These are phyloP conservation scores for Hipposideros armiger DNA, from an alignment of 2,113 vertebrate genomes.

Conservation along the genomic window DNA sequence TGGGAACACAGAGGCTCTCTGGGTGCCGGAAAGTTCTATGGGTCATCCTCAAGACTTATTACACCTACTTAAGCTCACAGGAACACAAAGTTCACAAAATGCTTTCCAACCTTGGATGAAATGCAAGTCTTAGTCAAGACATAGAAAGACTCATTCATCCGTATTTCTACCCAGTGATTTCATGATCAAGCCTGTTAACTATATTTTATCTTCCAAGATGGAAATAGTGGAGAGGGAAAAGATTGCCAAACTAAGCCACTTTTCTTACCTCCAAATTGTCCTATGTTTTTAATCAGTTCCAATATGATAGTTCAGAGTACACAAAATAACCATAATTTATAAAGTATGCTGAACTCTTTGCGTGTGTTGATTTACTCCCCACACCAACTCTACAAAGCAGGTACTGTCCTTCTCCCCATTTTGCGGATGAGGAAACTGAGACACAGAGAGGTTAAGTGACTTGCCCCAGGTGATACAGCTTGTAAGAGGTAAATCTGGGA, in stretches of 20 bases:
- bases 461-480: background rate
- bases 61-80: constrained; percentile 73
- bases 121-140: constrained; percentile 64
- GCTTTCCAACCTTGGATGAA: constrained; percentile 61
- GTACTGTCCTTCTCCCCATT: background rate
- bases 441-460: background rate
- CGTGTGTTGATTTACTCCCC: background rate
- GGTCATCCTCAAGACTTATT: constrained; percentile 68
- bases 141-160: constrained; percentile 64
- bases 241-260: background rate
- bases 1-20: background rate
- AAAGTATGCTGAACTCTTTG: background rate
- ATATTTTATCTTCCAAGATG: constrained; percentile 22
- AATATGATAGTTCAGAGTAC: background rate
- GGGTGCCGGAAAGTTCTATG: background rate
- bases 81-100: constrained; percentile 66
- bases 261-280: background rate
- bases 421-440: background rate
- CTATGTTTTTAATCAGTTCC: constrained; percentile 19
- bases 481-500: background rate
- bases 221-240: background rate
- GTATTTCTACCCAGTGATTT: constrained; percentile 70
- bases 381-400: background rate
- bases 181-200: background rate
- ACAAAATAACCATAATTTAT: background rate